Evolutionary conservation across 2,797 vertebrate species (phyloP).

Genomic region (Euthynnus affinis): DNA sequence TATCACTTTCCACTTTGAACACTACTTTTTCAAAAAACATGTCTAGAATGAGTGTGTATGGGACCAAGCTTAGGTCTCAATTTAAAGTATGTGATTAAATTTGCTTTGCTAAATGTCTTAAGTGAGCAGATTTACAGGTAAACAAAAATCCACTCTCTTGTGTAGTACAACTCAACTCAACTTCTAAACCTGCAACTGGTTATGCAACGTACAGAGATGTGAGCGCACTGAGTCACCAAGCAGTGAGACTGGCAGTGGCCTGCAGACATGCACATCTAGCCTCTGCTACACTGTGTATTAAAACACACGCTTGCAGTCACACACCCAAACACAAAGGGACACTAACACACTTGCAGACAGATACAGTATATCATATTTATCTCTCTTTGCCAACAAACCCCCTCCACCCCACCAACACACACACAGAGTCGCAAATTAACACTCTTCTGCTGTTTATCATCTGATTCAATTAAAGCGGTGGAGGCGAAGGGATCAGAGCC

Average conservation of each 20-base stretch:
- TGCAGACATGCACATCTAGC: background rate
- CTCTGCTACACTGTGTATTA: constrained; percentile 4
- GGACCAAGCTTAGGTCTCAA: too few species aligned
- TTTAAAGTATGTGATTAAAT: background rate
- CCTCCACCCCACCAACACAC: constrained; percentile 23
- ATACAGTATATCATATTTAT: constrained; percentile 65
- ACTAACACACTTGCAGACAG: constrained; percentile 27
- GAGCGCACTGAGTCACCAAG: background rate
- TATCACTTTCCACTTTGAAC: too few species aligned
- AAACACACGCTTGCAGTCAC: constrained; percentile 7
- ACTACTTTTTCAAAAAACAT: too few species aligned
- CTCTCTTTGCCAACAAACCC: constrained; percentile 40
- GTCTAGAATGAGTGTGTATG: too few species aligned
- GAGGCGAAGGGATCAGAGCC: constrained; percentile 63
- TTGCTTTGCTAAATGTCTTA: background rate
- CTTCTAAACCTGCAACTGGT: constrained; percentile 2
- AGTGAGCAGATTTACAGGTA: background rate
- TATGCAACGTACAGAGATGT: background rate
- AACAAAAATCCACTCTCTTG: background rate
- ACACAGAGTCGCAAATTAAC: constrained; percentile 68
- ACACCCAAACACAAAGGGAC: constrained; percentile 36
- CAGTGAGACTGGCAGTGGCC: background rate
- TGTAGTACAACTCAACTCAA: background rate
- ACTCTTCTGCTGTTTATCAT: constrained; percentile 74
- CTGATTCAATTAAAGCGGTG: constrained; percentile 74